phyloP scores from a whole-genome alignment of 2,797 vertebrate species.

The Pipistrellus kuhlii region DNA sequence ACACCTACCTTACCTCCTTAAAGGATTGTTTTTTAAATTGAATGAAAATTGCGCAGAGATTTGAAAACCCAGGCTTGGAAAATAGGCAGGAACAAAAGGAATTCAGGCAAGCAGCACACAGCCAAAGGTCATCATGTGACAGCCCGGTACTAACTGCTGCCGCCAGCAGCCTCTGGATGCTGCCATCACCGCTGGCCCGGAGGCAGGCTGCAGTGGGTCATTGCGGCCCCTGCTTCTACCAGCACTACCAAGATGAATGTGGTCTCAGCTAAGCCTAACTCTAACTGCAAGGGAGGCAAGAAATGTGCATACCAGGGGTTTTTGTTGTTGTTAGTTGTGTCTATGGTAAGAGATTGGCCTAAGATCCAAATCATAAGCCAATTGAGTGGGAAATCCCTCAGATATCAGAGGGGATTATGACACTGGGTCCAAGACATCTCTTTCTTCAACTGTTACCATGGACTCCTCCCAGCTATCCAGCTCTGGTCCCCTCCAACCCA shows the following conservation, averaged over 20 bases:
- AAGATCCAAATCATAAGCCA: background rate
- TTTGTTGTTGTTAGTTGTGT: background rate
- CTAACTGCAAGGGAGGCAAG: background rate
- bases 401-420: background rate
- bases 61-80: background rate
- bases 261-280: background rate
- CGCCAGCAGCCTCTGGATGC: background rate
- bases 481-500: background rate
- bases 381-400: background rate
- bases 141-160: background rate
- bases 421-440: background rate
- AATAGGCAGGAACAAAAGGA: background rate
- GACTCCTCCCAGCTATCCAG: background rate
- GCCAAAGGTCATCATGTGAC: background rate
- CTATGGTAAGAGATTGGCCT: background rate
- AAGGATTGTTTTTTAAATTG: slow-evolving; percentile 2
- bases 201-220: background rate
- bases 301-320: background rate
- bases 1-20: background rate
- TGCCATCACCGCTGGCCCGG: background rate
- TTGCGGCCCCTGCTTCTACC: background rate
- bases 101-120: background rate
- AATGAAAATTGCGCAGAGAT: background rate
- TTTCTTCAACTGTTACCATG: background rate
- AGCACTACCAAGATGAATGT: background rate